Evolutionary conservation across 2,888 invertebrate species (phyloP), one percentile per base, ranked within the genome.

Genomic region (Barypeithes pellucidus): DNA sequence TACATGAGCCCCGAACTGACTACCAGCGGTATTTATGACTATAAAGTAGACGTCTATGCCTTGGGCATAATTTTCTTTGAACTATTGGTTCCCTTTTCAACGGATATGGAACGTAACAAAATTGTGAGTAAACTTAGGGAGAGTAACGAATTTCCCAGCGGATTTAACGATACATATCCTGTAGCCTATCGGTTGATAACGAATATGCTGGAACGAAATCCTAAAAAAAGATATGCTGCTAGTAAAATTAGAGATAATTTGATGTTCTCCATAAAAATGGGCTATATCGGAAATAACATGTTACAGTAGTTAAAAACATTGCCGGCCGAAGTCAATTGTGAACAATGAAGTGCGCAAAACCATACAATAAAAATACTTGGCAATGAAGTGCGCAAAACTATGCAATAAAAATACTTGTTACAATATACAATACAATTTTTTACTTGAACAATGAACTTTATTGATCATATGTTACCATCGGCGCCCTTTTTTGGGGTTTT

Each of bases 11-110:
- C 39, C 4, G 39, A 39, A n/a, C 39, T 8, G 12, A 4, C 12
- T 7, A 1, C 29, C 39, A 39, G 39, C 4, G 39, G 39, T 1
- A 8, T n/a, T 39, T 39, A 39, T n/a, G 39, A 39, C n/a, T 39
- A 39, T 39, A 39, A 39, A 39, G n/a, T 39, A n/a, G 39, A 39
- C 39, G n/a, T 39, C 39, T 39, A 39, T 39, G 39, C 39, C 12
- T 39, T 39, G 9, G 39, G 39, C 3, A n/a, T 39, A 11, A n/a
- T 39, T 39, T 39, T 39, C 2, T 39, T 39, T 39, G 39, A 39
- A 4, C 39, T 39, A 11, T n/a, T 39, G 39, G 39, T 39, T 39
- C n/a, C 12, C 1, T 39, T 39, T 39, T 39, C 39, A 12, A 39
- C 39, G 12, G 39, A 4, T 0, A 39, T 39, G 39, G 39, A 39